Evolutionary conservation across 64 coral and sea anemone species (phyloP).

Genomic region (Porites lutea): DNA sequence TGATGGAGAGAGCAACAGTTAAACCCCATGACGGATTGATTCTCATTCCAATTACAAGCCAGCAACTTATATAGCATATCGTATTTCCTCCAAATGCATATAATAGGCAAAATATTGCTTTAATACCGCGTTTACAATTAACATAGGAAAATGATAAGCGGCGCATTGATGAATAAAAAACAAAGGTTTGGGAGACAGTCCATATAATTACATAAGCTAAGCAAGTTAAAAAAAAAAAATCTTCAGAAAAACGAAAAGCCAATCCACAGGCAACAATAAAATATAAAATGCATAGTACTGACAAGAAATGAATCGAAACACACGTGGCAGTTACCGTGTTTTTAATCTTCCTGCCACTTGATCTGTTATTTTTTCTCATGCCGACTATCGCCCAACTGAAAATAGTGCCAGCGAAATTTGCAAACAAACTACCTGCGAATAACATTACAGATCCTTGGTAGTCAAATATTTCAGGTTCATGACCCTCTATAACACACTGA

Average conservation of each 20-base stretch:
- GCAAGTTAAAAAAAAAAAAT: no score
- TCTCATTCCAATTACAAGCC: neutral
- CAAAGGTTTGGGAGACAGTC: no score
- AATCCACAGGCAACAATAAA: neutral
- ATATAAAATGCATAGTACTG: neutral
- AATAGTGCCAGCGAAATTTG: neutral
- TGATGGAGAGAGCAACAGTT: neutral
- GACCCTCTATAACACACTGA: neutral
- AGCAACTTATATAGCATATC: neutral
- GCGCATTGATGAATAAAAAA: no score
- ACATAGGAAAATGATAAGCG: no score
- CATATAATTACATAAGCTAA: no score
- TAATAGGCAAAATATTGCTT: neutral
- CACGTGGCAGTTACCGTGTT: neutral
- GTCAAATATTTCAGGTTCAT: no score
- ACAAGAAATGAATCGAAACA: neutral
- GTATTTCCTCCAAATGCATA: neutral
- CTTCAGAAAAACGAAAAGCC: neutral
- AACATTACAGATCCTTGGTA: no score
- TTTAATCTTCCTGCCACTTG: neutral
- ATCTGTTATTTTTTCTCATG: no score
- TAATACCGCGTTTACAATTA: neutral
- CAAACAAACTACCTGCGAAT: neutral
- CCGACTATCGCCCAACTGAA: neutral
- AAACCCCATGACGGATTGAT: neutral